Percentiles rank a stretch among this genome's conserved stretches.
Conservation (phyloP, 2,113 vertebrate genomes). For the Grallaria varia region DNA sequence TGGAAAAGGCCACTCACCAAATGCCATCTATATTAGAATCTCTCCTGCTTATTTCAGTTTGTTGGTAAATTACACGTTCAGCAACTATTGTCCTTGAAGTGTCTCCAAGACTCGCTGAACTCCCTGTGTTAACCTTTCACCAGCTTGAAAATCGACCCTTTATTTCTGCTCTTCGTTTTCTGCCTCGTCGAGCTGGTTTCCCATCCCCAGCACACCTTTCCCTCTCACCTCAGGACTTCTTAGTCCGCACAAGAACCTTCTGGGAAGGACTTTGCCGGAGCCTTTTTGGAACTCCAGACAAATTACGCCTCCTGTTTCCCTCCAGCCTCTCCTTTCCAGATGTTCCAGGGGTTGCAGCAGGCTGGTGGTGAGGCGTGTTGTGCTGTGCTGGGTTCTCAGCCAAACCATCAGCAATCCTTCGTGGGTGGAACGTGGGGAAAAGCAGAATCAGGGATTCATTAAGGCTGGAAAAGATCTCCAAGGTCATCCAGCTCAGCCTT, state of each 20-base stretch:
- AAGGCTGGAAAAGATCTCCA: neutral
- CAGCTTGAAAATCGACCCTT: slow-evolving; percentile 1
- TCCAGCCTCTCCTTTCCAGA: neutral
- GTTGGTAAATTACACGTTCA: slow-evolving; percentile 53
- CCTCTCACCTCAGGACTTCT: neutral
- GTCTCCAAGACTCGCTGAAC: slow-evolving; percentile 20
- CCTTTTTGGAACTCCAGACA: neutral
- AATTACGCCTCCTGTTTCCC: neutral
- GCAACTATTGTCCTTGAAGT: slow-evolving; percentile 36
- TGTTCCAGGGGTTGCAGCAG: neutral
- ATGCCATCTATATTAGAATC: slow-evolving; percentile 64
- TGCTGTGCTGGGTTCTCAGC: neutral
- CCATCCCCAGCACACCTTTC: neutral
- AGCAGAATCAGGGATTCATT: neutral
- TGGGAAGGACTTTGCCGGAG: neutral
- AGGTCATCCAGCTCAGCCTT: neutral
- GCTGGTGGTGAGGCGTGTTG: neutral
- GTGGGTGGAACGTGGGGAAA: neutral
- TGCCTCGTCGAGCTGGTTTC: neutral
- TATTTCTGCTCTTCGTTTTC: slow-evolving; percentile 45
- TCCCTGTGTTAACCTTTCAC: slow-evolving; percentile 29
- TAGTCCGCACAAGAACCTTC: neutral
- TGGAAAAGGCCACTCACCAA: slow-evolving; percentile 42
- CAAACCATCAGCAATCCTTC: neutral
- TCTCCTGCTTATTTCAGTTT: slow-evolving; percentile 47